Conservation (phyloP, 2,888 invertebrate genomes). For the Sesamia inferens region DNA sequence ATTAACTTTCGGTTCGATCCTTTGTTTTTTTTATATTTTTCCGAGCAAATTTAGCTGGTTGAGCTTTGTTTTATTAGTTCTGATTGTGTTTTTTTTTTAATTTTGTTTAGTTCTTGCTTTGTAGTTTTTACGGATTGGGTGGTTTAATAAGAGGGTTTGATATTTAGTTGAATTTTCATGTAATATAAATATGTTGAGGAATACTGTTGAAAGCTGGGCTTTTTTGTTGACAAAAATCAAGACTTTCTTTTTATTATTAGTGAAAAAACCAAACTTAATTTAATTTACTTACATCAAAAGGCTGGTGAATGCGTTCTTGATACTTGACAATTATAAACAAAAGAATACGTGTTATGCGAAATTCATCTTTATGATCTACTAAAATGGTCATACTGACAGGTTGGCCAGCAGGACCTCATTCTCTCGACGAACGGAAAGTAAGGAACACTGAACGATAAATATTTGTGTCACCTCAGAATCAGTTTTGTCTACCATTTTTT, state of each 20-base stretch:
- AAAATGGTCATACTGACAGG: not conserved
- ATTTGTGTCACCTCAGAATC: not conserved
- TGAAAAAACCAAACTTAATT: not conserved
- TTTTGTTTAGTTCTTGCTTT: conserved; percentile 23
- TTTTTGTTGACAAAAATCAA: not conserved
- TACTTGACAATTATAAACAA: not conserved
- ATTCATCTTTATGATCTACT: not conserved
- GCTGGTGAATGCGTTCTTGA: not conserved
- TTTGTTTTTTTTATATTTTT: conserved; percentile 36
- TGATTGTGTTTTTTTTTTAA: conserved; percentile 35
- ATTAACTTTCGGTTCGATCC: conserved; percentile 48
- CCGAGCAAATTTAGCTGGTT: conserved; percentile 28
- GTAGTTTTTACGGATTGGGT: conserved; percentile 41
- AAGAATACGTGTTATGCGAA: not conserved
- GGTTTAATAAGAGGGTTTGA: conserved; percentile 2
- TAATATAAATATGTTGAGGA: too few relatives aligned
- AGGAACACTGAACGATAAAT: too few relatives aligned
- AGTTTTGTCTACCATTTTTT: not conserved
- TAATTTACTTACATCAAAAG: not conserved
- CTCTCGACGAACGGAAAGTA: not conserved
- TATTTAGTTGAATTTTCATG: not conserved
- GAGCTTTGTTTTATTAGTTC: conserved; percentile 49
- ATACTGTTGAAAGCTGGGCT: too few relatives aligned
- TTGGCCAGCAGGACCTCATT: not conserved
- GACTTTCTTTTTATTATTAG: not conserved